phyloP scores from a whole-genome alignment of 2,888 invertebrate genomes.

The Elysia crispata region DNA sequence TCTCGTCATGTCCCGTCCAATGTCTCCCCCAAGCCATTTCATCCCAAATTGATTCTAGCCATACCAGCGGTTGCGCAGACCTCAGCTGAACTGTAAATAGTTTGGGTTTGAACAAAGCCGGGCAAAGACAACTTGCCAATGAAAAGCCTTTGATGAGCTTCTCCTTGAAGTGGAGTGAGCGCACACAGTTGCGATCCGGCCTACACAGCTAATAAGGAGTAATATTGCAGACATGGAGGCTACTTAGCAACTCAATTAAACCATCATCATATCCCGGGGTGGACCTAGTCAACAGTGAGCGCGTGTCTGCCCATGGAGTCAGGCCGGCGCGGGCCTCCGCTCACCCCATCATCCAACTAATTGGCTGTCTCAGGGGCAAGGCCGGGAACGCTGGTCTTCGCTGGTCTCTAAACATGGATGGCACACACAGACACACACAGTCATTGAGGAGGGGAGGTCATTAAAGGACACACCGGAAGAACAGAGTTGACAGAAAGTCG shows the following conservation, averaged over 20 bases:
- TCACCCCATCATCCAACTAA: conserved; percentile 36
- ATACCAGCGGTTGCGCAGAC: too few species aligned
- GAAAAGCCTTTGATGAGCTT: conserved; percentile 35
- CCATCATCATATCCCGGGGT: conserved; percentile 18
- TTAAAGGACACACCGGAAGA: too few species aligned
- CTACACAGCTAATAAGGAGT: conserved; percentile 36
- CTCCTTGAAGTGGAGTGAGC: neutral
- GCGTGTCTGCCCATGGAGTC: conserved; percentile 39
- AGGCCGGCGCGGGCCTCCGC: conserved; percentile 16
- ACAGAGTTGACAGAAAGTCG: too few species aligned
- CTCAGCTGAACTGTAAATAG: too few species aligned
- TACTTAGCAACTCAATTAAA: conserved; percentile 24
- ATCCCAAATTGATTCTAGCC: too few species aligned
- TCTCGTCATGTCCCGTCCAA: too few species aligned
- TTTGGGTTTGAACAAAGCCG: too few species aligned
- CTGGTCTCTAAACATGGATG: too few species aligned
- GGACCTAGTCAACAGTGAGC: conserved; percentile 16
- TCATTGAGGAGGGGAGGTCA: too few species aligned
- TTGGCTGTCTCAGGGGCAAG: conserved; percentile 22
- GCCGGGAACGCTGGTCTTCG: neutral
- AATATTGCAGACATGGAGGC: conserved; percentile 32
- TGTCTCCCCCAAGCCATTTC: too few species aligned
- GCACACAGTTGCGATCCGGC: conserved; percentile 2
- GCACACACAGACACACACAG: too few species aligned
- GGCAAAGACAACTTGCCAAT: neutral